These are phyloP conservation scores for Piaya cayana DNA, from an alignment of 2,113 vertebrate species.

Conservation along the genomic window DNA sequence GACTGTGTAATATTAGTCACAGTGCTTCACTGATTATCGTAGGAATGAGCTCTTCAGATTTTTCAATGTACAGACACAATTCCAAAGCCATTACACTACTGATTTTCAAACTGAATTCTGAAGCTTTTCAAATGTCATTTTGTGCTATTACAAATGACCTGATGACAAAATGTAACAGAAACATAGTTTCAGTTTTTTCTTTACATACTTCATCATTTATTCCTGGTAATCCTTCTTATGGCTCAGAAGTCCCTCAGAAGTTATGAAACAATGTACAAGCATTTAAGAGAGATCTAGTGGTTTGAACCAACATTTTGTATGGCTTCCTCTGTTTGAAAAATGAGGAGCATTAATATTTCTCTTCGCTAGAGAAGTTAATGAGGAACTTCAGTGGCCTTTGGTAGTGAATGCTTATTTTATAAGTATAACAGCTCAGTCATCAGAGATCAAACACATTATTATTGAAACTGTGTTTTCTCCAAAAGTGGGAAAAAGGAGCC, in stretches of 20 bases:
- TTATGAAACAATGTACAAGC: background rate
- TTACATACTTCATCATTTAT: background rate
- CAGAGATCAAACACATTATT: background rate
- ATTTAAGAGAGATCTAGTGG: background rate
- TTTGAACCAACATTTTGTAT: background rate
- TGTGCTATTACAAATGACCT: background rate
- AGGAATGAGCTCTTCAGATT: background rate
- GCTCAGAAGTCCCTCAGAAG: background rate
- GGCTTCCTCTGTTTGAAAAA: background rate
- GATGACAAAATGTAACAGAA: background rate
- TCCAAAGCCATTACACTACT: background rate
- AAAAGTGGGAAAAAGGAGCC: background rate
- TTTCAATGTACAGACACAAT: background rate
- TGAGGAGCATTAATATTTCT: background rate
- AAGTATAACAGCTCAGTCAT: background rate
- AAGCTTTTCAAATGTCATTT: background rate
- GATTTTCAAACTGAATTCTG: background rate
- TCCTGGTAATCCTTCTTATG: background rate
- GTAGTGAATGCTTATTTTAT: background rate
- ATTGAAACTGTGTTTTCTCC: background rate
- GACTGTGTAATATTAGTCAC: background rate
- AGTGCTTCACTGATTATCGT: background rate
- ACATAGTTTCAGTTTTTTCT: background rate
- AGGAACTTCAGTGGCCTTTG: background rate
- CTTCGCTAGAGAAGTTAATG: background rate